phyloP scores from a whole-genome alignment of 2,888 invertebrate genomes.

The Hirtodrosophila alboralis region DNA sequence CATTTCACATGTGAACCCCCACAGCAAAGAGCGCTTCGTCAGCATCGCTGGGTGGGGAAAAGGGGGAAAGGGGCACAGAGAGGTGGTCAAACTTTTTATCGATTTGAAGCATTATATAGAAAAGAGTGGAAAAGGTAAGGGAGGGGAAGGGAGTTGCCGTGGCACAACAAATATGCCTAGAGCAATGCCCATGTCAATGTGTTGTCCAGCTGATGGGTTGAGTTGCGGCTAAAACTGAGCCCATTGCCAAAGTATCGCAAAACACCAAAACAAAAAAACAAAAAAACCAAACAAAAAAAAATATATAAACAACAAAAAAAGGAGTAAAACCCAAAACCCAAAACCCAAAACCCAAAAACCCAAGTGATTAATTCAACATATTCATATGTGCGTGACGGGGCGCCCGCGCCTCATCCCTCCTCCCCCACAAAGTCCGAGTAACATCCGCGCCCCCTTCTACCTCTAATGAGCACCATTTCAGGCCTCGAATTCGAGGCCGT shows the following conservation, averaged over 20 bases:
- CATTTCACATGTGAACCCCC: conserved; percentile 74
- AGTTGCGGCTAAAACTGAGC: conserved; percentile 47
- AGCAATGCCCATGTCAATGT: conserved; percentile 64
- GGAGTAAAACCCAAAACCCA: conserved; percentile 39
- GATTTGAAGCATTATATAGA: conserved; percentile 71
- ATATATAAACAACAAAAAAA: conserved; percentile 32
- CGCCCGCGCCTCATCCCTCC: conserved; percentile 6
- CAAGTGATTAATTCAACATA: conserved; percentile 80
- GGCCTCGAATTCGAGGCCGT: conserved; percentile 5
- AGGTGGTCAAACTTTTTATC: conserved; percentile 73
- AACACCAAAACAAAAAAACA: conserved; percentile 13
- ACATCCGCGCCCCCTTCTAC: conserved; percentile 21
- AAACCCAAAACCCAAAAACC: conserved; percentile 65
- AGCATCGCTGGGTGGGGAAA: conserved; percentile 8
- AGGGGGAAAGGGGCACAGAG: too few species aligned
- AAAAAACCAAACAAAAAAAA: conserved; percentile 21
- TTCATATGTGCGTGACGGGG: conserved; percentile 73
- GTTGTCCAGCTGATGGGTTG: conserved; percentile 6
- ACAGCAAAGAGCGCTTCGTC: conserved; percentile 31
- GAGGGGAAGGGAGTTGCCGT: not conserved
- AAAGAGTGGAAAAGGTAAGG: conserved; percentile 7
- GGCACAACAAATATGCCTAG: conserved; percentile 65
- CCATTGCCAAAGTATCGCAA: conserved; percentile 19
- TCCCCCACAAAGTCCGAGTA: conserved; percentile 4
- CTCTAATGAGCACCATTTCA: conserved; percentile 39